A percentile compares a stretch with the other conserved stretches of the same genome.
Conservation (phyloP, 1,140 invertebrate species). For the Heterodera carotae region DNA sequence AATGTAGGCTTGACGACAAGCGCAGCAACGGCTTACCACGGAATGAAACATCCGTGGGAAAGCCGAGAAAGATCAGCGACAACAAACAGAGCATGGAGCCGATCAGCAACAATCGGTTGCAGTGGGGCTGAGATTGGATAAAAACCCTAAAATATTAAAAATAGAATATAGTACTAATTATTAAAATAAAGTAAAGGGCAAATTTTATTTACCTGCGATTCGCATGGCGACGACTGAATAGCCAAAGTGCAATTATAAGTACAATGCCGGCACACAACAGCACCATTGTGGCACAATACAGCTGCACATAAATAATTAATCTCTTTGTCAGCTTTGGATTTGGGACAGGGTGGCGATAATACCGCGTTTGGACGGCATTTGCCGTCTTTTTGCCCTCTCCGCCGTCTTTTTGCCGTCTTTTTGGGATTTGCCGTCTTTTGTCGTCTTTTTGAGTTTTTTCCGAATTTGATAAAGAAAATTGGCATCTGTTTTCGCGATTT, state of each 20-base stretch:
- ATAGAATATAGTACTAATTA: background rate
- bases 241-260: conserved; percentile 40
- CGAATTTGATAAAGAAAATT: too few relatives aligned
- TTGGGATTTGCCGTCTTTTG: too few relatives aligned
- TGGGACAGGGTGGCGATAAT: too few relatives aligned
- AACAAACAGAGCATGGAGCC: conserved; percentile 90
- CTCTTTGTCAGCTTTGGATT: conserved; percentile 34
- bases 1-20: conserved; percentile 63
- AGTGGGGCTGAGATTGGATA: conserved; percentile 89
- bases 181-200: background rate
- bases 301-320: conserved; percentile 23
- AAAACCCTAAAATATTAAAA: conserved; percentile 76
- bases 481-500: too few relatives aligned
- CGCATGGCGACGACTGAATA: conserved; percentile 54
- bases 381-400: too few relatives aligned
- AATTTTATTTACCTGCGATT: conserved; percentile 46
- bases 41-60: conserved; percentile 64
- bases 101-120: conserved; percentile 91
- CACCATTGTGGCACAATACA: conserved; percentile 15
- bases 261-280: conserved; percentile 8
- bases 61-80: conserved; percentile 84
- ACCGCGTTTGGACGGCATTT: too few relatives aligned
- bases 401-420: too few relatives aligned
- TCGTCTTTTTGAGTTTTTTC: too few relatives aligned
- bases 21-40: conserved; percentile 67